phyloP scores from a whole-genome alignment of 1,140 invertebrate genomes.

The Diabrotica undecimpunctata region DNA sequence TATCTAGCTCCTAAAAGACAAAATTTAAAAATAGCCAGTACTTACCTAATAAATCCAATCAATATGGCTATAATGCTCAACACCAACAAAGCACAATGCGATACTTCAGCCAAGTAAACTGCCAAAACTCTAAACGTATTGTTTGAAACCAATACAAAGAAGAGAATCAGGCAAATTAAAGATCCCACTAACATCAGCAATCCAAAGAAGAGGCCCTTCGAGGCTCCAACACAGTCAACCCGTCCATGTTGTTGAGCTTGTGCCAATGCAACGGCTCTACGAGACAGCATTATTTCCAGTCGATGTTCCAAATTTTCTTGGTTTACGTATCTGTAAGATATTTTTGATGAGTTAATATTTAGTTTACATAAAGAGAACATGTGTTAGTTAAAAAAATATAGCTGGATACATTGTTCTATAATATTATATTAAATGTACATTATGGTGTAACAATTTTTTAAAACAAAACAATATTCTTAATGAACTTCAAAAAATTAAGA shows the following conservation, averaged over 20 bases:
- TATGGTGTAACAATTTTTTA: too few species aligned
- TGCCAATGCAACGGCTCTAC: slow-evolving; percentile 76
- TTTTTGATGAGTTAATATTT: too few species aligned
- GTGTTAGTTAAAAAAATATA: too few species aligned
- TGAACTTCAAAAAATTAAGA: too few species aligned
- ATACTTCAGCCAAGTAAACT: slow-evolving; percentile 85
- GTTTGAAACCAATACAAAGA: slow-evolving; percentile 88
- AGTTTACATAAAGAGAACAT: too few species aligned
- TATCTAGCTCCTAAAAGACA: too few species aligned
- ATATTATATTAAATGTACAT: too few species aligned
- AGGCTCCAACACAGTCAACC: slow-evolving; percentile 88
- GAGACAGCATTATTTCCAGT: slow-evolving; percentile 77
- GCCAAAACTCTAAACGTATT: slow-evolving; percentile 74
- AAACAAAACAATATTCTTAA: too few species aligned
- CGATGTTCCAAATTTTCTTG: slow-evolving; percentile 82
- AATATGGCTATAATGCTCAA: slow-evolving; percentile 85
- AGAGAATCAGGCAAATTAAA: slow-evolving; percentile 87
- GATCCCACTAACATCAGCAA: slow-evolving; percentile 85
- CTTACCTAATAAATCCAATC: slow-evolving; percentile 81
- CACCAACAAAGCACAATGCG: slow-evolving; percentile 82
- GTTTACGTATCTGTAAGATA: slow-evolving; percentile 56
- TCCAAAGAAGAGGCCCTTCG: slow-evolving; percentile 91
- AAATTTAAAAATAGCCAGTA: slow-evolving; percentile 3
- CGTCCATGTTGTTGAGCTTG: slow-evolving; percentile 71
- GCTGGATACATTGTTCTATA: too few species aligned